These are phyloP conservation scores for Papilio elwesi DNA, from an alignment of 2,888 invertebrate genomes.

Conservation along the genomic window DNA sequence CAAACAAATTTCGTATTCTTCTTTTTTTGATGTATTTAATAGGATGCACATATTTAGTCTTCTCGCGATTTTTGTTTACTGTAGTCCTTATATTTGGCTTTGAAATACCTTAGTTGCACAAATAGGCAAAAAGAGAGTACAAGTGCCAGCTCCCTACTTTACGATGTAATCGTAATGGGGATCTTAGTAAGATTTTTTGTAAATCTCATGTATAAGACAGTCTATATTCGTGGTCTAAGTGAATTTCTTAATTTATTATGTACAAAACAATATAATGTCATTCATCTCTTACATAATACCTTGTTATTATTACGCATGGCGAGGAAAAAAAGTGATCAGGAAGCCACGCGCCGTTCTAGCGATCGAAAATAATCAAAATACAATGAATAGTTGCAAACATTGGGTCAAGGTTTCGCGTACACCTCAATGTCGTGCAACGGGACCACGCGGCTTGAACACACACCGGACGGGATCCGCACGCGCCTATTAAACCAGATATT, in stretches of 20 bases:
- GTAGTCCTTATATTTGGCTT: not conserved
- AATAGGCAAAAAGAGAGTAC: too few relatives aligned
- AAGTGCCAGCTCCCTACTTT: too few relatives aligned
- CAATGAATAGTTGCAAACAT: constrained; percentile 56
- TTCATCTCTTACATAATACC: not conserved
- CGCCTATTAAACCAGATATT: constrained; percentile 24
- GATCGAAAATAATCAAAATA: constrained; percentile 53
- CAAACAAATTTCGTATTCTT: constrained; percentile 62
- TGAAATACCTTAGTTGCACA: too few relatives aligned
- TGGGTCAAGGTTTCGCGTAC: constrained; percentile 62
- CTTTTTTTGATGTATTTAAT: constrained; percentile 36
- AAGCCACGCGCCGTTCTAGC: constrained; percentile 43
- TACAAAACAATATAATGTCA: not conserved
- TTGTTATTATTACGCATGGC: not conserved
- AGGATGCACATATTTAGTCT: constrained; percentile 27
- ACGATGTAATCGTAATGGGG: too few relatives aligned
- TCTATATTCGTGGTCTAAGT: not conserved
- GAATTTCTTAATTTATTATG: not conserved
- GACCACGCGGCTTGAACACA: constrained; percentile 41
- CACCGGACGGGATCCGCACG: constrained; percentile 41
- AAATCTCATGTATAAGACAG: not conserved
- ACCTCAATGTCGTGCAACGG: constrained; percentile 56
- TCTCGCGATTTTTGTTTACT: constrained; percentile 24
- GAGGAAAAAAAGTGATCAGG: constrained; percentile 38
- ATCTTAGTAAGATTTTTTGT: too few relatives aligned